Percentiles rank a stretch among this genome's conserved stretches.
phyloP scores from a whole-genome alignment of 2,797 vertebrate species.

The Babyrousa celebensis region DNA sequence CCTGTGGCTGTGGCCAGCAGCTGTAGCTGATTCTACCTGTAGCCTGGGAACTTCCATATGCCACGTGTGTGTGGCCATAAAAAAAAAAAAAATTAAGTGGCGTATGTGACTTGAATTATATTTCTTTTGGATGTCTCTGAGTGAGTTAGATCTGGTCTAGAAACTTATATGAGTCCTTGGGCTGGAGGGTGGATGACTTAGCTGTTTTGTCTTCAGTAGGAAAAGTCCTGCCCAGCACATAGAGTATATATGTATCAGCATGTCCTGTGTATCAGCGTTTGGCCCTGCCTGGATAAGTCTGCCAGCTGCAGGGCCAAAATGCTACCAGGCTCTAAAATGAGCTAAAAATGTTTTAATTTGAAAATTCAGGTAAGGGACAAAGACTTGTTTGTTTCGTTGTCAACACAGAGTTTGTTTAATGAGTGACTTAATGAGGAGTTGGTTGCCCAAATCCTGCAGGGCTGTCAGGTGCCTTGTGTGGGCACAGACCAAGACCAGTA shows the following conservation, averaged over 20 bases:
- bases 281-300: conserved; percentile 4
- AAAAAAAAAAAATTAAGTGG: conserved; percentile 32
- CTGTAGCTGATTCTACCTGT: no score
- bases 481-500: neutral
- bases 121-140: neutral
- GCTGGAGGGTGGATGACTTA: neutral
- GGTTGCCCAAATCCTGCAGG: neutral
- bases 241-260: neutral
- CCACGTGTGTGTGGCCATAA: neutral
- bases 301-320: conserved; percentile 26
- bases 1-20: no score
- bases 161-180: neutral
- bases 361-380: conserved; percentile 60
- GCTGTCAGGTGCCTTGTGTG: neutral
- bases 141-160: neutral
- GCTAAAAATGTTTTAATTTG: conserved; percentile 50
- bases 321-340: conserved; percentile 46
- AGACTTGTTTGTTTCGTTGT: conserved; percentile 50
- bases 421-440: conserved; percentile 39
- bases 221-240: neutral
- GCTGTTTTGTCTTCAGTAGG: conserved; percentile 34
- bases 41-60: no score
- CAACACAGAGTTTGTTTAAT: neutral
- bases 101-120: neutral
- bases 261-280: neutral